Evolutionary conservation across 2,888 invertebrate genomes (phyloP).

Genomic region (Auanema sp.): DNA sequence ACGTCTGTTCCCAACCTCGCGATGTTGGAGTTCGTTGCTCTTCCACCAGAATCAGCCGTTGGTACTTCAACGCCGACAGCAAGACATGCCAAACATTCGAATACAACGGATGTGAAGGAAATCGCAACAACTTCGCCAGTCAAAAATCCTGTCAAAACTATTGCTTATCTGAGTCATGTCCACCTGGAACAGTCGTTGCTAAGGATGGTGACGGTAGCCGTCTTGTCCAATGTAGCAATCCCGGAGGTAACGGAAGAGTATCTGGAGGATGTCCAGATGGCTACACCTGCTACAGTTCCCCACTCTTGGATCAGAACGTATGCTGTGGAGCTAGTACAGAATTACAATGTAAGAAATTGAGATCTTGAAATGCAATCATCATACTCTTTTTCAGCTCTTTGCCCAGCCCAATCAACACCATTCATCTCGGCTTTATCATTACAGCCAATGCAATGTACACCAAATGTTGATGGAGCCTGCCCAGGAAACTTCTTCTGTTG

Average conservation of each 20-base stretch:
- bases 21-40: slow-evolving; percentile 59
- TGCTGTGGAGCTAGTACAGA: slow-evolving; percentile 62
- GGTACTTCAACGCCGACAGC: slow-evolving; percentile 61
- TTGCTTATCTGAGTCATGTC: slow-evolving; percentile 62
- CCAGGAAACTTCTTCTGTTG: slow-evolving; percentile 64
- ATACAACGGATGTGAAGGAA: slow-evolving; percentile 64
- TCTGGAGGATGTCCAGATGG: slow-evolving; percentile 63
- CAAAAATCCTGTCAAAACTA: slow-evolving; percentile 63
- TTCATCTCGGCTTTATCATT: slow-evolving; percentile 63
- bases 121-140: slow-evolving; percentile 63
- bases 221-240: slow-evolving; percentile 58
- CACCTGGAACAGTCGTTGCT: slow-evolving; percentile 60
- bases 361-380: background rate
- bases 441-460: slow-evolving; percentile 64
- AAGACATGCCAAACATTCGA: slow-evolving; percentile 61
- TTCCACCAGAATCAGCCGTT: slow-evolving; percentile 52
- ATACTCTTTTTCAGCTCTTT: slow-evolving; percentile 48
- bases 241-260: slow-evolving; percentile 47
- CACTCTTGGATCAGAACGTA: slow-evolving; percentile 62
- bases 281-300: slow-evolving; percentile 59
- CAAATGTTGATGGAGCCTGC: slow-evolving; percentile 62
- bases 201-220: slow-evolving; percentile 56
- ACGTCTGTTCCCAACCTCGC: slow-evolving; percentile 58
- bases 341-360: slow-evolving; percentile 45
- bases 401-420: slow-evolving; percentile 60